phyloP scores from a whole-genome alignment of 2,113 vertebrate genomes.

The Parus major region DNA sequence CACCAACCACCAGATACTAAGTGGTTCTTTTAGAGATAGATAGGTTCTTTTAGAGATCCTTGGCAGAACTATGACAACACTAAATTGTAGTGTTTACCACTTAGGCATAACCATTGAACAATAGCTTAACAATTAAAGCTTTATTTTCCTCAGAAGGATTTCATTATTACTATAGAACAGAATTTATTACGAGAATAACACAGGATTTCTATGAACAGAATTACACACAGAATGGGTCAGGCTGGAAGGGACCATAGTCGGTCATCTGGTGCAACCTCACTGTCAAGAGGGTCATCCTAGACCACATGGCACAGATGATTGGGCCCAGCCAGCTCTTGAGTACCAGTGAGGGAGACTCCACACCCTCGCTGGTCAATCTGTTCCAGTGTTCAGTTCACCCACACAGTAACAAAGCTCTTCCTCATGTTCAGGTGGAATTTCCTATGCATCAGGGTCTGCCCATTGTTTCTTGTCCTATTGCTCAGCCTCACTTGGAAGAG shows the following conservation, averaged over 20 bases:
- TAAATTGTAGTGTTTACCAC: background rate
- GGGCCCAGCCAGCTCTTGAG: background rate
- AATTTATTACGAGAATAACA: background rate
- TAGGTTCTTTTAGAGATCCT: background rate
- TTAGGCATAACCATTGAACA: background rate
- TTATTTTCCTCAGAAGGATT: background rate
- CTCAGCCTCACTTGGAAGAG: background rate
- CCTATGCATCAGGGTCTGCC: background rate
- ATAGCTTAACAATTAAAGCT: background rate
- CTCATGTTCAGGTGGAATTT: background rate
- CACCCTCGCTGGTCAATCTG: rapidly evolving
- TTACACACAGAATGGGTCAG: background rate
- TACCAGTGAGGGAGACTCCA: background rate
- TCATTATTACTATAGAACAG: background rate
- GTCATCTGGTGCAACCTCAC: background rate
- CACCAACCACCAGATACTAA: background rate
- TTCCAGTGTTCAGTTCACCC: background rate
- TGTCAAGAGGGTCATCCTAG: background rate
- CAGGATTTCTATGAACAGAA: background rate
- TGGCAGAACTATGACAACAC: background rate
- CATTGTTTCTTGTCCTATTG: background rate
- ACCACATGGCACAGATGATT: background rate
- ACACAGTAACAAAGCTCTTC: background rate
- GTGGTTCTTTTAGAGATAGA: background rate
- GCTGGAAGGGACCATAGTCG: background rate